Evolutionary conservation across 1,140 invertebrate genomes (phyloP).

Genomic region (Camponotus vicinus): DNA sequence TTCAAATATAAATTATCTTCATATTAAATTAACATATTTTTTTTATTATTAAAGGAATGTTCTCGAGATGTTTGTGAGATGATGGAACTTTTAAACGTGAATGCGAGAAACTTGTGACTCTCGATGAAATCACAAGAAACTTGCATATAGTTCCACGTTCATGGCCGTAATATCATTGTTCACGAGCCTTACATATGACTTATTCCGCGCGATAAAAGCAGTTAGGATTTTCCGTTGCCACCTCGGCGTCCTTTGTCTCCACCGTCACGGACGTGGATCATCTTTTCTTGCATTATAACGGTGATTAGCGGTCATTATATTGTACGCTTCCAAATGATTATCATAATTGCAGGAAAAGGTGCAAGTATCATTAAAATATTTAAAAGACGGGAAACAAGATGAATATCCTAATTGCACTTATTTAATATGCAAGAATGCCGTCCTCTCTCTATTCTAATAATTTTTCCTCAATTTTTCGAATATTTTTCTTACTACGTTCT

Average conservation of each 20-base stretch:
- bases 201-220: constrained; percentile 66
- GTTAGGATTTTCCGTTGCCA: constrained; percentile 64
- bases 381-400: not conserved
- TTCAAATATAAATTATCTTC: constrained; percentile 10
- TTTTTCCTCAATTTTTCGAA: not conserved
- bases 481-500: not conserved
- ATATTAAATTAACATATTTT: not conserved
- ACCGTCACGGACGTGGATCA: constrained; percentile 4
- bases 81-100: constrained; percentile 48
- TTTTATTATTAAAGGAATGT: not conserved
- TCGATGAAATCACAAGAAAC: constrained; percentile 73
- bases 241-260: constrained; percentile 37
- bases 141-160: constrained; percentile 42
- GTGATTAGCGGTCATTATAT: not conserved
- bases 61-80: not conserved
- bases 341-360: not conserved
- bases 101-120: not conserved
- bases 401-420: not conserved
- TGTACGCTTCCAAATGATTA: constrained; percentile 13
- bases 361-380: not conserved
- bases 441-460: not conserved
- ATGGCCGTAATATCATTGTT: constrained; percentile 31
- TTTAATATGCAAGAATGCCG: not conserved
- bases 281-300: constrained; percentile 29
- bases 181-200: constrained; percentile 51